Base-by-base conservation (phyloP, 35 echinoderm and acorn worm genomes). In the Apostichopus japonicus region DNA sequence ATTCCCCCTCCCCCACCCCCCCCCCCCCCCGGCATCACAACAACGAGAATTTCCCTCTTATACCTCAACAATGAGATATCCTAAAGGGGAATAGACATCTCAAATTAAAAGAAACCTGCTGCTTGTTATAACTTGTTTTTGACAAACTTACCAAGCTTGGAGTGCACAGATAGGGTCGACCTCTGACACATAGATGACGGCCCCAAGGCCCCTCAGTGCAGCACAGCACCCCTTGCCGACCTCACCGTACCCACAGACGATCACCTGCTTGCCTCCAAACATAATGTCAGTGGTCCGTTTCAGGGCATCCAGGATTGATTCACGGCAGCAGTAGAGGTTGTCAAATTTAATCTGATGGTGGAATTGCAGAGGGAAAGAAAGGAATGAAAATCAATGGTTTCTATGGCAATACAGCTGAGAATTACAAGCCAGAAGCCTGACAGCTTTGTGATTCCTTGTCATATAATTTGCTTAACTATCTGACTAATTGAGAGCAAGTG, bases 161-260 rank as follows among this genome's bases (percentile, higher is more conserved):
- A 99, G 90, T 17, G 97, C 97, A 84, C 97, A 99, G 93, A 99
- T 99, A 14, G 97, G 97, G 70, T 99, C 97, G 57, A 99, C 92
- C 88, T 99, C 95, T 15, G 97, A 90, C n/a, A 99, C 93, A 72
- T 96, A 96, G 78, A 95, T 94, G 21, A 99, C 94, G 72, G 97
- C 92, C 61, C 97, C 97, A 8, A 99, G 97, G 11, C 97, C 97
- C 79, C 95, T 94, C 56, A 96, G 95, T 65, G 97, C 97, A 93
- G 97, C 93, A 79, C 97, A 99, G 70, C 97, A 96, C 14, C 95
- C 97, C 80, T 98, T 99, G 70, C 97, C 97, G 54, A 99, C 97
- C 77, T 96, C 97, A 53, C 97, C 97, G 67, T 99, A 96, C 1
- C 95, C 95, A 24, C 95, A 94, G 5, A 99, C 97, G 2, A 95